phyloP scores from a whole-genome alignment of 2,888 invertebrate species.

The Lamproptera curius region DNA sequence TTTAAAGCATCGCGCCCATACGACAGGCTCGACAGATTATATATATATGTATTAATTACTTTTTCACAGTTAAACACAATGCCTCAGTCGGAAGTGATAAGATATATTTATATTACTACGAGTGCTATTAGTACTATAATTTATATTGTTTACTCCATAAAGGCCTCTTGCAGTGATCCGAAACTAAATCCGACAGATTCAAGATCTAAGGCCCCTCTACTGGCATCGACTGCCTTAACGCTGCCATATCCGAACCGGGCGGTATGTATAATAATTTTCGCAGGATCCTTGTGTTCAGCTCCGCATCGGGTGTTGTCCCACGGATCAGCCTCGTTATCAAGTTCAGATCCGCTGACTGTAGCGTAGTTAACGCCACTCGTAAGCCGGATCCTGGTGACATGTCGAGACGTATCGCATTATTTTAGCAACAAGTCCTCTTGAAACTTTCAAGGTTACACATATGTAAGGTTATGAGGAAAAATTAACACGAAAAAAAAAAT shows the following conservation, averaged over 20 bases:
- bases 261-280: conserved; percentile 12
- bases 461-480: too few relatives aligned
- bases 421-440: too few relatives aligned
- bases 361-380: conserved; percentile 13
- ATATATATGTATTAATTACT: too few relatives aligned
- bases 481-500: too few relatives aligned
- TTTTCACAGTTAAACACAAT: too few relatives aligned
- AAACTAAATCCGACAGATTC: background rate
- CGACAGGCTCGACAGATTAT: too few relatives aligned
- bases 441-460: too few relatives aligned
- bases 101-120: too few relatives aligned
- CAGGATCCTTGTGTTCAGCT: conserved; percentile 4
- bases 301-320: conserved; percentile 4
- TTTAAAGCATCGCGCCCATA: too few relatives aligned
- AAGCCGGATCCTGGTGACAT: conserved; percentile 7
- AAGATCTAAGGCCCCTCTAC: conserved; percentile 22
- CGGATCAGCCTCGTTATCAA: conserved; percentile 1
- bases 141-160: conserved; percentile 2
- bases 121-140: too few relatives aligned
- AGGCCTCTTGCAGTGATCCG: background rate
- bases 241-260: conserved; percentile 49
- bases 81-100: too few relatives aligned
- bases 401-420: too few relatives aligned
- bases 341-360: conserved; percentile 1
- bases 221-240: conserved; percentile 70